These are phyloP conservation scores for Setophaga petechia DNA, from an alignment of 2,113 vertebrate genomes.

Conservation along the genomic window DNA sequence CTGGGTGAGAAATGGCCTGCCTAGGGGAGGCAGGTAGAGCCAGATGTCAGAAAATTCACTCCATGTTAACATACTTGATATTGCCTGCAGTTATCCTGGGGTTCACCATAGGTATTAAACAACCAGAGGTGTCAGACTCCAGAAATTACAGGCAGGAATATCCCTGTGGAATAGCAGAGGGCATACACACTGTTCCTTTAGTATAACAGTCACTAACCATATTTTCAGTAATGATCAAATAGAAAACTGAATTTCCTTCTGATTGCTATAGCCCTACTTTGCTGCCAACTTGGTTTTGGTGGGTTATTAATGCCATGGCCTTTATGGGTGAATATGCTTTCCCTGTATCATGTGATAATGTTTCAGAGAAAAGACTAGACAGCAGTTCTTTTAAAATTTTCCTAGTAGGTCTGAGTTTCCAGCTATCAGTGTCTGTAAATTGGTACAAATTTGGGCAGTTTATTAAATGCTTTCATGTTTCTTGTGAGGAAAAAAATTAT, in stretches of 20 bases:
- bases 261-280: neutral
- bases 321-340: neutral
- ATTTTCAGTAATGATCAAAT: neutral
- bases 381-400: neutral
- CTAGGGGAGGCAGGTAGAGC: neutral
- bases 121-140: neutral
- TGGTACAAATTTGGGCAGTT: neutral
- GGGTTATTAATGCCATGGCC: neutral
- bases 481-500: neutral
- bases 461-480: neutral
- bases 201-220: neutral
- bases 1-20: neutral
- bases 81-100: neutral
- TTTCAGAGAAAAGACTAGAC: neutral
- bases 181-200: neutral
- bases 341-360: neutral
- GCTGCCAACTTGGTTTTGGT: neutral
- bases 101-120: neutral
- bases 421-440: neutral
- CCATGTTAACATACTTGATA: neutral
- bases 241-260: constrained; percentile 10
- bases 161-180: neutral
- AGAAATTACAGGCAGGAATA: neutral
- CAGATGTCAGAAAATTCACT: neutral
- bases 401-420: neutral